Percentiles rank a stretch among this genome's conserved stretches.
Conservation (phyloP, 2,797 vertebrate genomes). For the Acanthurus tractus region DNA sequence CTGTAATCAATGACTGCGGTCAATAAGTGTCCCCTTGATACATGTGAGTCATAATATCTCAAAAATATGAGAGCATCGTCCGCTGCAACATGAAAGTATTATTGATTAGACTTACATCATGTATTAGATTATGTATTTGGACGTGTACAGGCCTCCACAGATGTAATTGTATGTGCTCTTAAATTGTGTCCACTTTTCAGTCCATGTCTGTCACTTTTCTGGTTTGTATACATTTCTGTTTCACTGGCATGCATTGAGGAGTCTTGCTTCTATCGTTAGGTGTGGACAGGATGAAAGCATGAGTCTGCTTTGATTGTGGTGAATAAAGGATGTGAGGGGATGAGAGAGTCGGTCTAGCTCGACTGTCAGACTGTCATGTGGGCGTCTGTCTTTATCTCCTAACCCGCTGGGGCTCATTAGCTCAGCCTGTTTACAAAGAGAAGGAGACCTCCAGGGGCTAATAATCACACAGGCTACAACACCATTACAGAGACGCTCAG, state of each 20-base stretch:
- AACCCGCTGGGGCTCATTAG: constrained; percentile 78
- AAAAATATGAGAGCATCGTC: constrained; percentile 40
- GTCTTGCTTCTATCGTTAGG: not conserved
- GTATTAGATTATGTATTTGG: constrained; percentile 16
- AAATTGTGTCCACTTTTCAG: not conserved
- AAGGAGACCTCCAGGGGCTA: constrained; percentile 72
- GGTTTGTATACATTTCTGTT: not conserved
- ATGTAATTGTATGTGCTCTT: constrained; percentile 11
- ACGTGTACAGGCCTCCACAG: not conserved
- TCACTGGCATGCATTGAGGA: not conserved
- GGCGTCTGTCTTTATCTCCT: constrained; percentile 73
- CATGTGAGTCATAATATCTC: constrained; percentile 35
- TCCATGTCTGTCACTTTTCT: not conserved
- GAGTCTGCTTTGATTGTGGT: constrained; percentile 46
- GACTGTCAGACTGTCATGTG: constrained; percentile 62
- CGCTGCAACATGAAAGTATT: constrained; percentile 41
- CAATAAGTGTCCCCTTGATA: constrained; percentile 45
- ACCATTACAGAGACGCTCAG: constrained; percentile 64
- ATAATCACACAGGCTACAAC: constrained; percentile 78
- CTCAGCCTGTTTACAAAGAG: constrained; percentile 77
- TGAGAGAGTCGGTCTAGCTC: constrained; percentile 39
- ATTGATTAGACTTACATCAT: constrained; percentile 53
- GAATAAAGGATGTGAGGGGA: constrained; percentile 48
- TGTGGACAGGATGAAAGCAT: constrained; percentile 26
- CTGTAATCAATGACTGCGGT: constrained; percentile 43